Evolutionary conservation across 2,113 vertebrate genomes (phyloP).

Genomic region (Callopanchax toddi): DNA sequence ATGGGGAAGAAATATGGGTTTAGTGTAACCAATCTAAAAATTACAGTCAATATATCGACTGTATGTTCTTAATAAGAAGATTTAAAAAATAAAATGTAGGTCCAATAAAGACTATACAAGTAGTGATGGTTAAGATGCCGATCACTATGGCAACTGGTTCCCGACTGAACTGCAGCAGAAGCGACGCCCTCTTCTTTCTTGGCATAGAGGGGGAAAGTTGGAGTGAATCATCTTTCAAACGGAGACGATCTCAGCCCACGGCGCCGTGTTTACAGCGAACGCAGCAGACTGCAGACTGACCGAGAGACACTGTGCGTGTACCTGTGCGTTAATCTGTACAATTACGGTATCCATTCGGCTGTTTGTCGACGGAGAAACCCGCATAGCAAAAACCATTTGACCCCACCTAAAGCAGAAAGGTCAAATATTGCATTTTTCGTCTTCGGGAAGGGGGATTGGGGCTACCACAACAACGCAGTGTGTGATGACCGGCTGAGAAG

Average conservation of each 20-base stretch:
- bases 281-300: slow-evolving; percentile 64
- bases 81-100: no score
- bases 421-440: slow-evolving; percentile 4
- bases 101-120: background rate
- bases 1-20: no score
- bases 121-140: slow-evolving; percentile 6
- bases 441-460: slow-evolving; percentile 38
- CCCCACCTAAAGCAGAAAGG: background rate
- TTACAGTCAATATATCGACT: no score
- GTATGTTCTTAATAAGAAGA: no score
- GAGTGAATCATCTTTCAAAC: slow-evolving; percentile 36
- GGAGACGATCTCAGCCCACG: slow-evolving; percentile 69
- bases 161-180: slow-evolving; percentile 40
- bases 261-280: slow-evolving; percentile 81
- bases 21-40: no score
- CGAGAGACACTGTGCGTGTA: slow-evolving; percentile 47
- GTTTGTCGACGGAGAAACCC: slow-evolving; percentile 19
- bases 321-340: slow-evolving; percentile 54
- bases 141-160: slow-evolving; percentile 57
- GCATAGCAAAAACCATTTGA: background rate
- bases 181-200: slow-evolving; percentile 39
- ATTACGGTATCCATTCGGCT: background rate
- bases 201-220: background rate
- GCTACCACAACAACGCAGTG: slow-evolving; percentile 64
- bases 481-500: slow-evolving; percentile 68